phyloP scores from a whole-genome alignment of 2,797 vertebrate genomes.

The Bradypodion ventrale region DNA sequence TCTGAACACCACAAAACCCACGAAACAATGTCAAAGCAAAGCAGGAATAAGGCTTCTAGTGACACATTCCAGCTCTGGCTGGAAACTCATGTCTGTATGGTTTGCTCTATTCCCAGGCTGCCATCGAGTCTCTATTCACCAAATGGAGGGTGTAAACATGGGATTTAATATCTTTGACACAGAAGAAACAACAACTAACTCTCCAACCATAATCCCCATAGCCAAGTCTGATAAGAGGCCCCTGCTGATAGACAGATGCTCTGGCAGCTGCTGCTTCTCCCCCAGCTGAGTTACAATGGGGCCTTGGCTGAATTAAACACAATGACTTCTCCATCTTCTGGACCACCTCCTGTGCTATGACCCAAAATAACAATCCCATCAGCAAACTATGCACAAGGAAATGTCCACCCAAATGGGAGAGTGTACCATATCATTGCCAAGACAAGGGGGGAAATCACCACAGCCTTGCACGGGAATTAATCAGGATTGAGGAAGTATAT shows the following conservation, averaged over 20 bases:
- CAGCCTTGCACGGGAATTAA: neutral
- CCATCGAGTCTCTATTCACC: conserved; percentile 5
- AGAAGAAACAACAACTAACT: conserved; percentile 27
- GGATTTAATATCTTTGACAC: conserved; percentile 27
- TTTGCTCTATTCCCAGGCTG: neutral
- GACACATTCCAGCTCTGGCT: neutral
- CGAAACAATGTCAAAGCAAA: neutral
- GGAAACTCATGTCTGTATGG: neutral
- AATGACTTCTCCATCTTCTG: conserved; percentile 14
- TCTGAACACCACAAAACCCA: neutral
- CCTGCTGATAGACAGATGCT: conserved; percentile 42
- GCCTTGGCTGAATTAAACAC: conserved; percentile 11
- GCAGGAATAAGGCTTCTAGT: no score
- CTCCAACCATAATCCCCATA: conserved; percentile 22
- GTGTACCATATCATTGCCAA: neutral
- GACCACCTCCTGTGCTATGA: conserved; percentile 14
- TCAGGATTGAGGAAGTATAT: neutral
- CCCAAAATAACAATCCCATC: conserved; percentile 18
- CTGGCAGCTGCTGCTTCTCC: conserved; percentile 17
- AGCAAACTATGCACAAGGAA: conserved; percentile 7
- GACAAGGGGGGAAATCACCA: neutral
- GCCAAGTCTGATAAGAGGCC: conserved; percentile 30
- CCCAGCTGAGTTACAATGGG: conserved; percentile 22
- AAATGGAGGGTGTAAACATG: conserved; percentile 38
- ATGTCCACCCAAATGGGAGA: conserved; percentile 3